A percentile compares a stretch with the other conserved stretches of the same genome.
These are phyloP conservation scores for Anguilla megastoma DNA, from an alignment of 2,797 vertebrate species.

Conservation along the genomic window DNA sequence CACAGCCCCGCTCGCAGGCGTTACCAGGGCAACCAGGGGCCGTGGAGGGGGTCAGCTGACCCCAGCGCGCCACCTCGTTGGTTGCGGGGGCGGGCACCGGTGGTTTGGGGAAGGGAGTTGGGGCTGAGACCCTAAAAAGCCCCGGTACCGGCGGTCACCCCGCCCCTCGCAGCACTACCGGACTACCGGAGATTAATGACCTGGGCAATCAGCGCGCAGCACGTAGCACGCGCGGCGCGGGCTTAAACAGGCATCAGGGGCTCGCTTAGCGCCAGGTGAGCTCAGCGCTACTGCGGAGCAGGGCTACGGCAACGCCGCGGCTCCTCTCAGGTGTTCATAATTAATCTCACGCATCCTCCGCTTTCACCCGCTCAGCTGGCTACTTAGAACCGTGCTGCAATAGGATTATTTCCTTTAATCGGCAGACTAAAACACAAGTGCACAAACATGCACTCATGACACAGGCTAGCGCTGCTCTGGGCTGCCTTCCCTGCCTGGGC, in stretches of 20 bases:
- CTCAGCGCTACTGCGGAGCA: background rate
- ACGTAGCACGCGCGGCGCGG: background rate
- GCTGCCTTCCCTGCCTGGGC: background rate
- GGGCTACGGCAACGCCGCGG: background rate
- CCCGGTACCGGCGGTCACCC: background rate
- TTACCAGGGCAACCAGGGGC: slow-evolving; percentile 1
- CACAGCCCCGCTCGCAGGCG: background rate
- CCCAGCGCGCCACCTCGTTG: background rate
- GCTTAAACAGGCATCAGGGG: slow-evolving; percentile 31
- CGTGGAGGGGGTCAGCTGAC: background rate
- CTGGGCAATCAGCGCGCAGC: slow-evolving; percentile 34
- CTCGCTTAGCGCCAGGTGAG: background rate
- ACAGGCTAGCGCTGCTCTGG: background rate
- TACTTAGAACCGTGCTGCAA: background rate
- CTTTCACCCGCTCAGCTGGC: background rate
- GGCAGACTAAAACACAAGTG: background rate
- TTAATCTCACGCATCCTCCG: background rate
- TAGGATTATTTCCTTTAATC: background rate
- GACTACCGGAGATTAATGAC: slow-evolving; percentile 40
- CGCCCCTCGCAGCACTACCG: slow-evolving; percentile 22
- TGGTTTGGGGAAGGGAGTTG: background rate
- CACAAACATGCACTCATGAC: background rate
- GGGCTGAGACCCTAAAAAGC: background rate
- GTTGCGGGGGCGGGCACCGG: background rate
- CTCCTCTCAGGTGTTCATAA: background rate